phyloP scores from a whole-genome alignment of 2,888 invertebrate species.

The Oscheius sp. region DNA sequence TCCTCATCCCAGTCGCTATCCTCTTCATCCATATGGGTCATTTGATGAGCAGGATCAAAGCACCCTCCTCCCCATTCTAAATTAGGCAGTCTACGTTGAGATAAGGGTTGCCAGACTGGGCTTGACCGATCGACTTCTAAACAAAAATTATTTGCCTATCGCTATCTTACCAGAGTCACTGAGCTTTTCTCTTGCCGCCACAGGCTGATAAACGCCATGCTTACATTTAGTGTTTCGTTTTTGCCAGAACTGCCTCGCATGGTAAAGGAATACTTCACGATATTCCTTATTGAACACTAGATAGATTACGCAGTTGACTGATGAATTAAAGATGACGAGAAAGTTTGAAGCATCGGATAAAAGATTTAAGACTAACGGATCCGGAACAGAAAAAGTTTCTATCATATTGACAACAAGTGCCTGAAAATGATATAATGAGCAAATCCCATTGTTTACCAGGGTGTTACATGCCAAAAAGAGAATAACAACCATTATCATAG shows the following conservation, averaged over 20 bases:
- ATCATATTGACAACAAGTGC: conserved; percentile 69
- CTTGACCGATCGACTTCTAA: conserved; percentile 37
- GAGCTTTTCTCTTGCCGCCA: conserved; percentile 14
- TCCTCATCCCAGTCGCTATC: conserved; percentile 59
- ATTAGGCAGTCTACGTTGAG: conserved; percentile 47
- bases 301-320: conserved; percentile 70
- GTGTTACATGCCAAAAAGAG: conserved; percentile 69
- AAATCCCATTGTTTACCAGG: conserved; percentile 42
- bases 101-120: conserved; percentile 58
- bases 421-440: conserved; percentile 33
- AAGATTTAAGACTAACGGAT: conserved; percentile 65
- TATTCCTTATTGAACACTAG: conserved; percentile 67
- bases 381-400: conserved; percentile 69
- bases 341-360: conserved; percentile 70
- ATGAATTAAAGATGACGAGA: conserved; percentile 69
- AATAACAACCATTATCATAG: conserved; percentile 70
- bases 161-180: conserved; percentile 8
- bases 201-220: conserved; percentile 26
- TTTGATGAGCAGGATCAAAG: conserved; percentile 36
- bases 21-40: conserved; percentile 54
- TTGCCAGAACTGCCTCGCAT: not conserved
- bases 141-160: conserved; percentile 13
- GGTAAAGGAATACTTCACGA: conserved; percentile 59
- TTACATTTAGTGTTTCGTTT: conserved; percentile 1
- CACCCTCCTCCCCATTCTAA: conserved; percentile 44